Evolutionary conservation across 2,888 invertebrate species (phyloP).

Genomic region (Acanthosepion pharaonis): DNA sequence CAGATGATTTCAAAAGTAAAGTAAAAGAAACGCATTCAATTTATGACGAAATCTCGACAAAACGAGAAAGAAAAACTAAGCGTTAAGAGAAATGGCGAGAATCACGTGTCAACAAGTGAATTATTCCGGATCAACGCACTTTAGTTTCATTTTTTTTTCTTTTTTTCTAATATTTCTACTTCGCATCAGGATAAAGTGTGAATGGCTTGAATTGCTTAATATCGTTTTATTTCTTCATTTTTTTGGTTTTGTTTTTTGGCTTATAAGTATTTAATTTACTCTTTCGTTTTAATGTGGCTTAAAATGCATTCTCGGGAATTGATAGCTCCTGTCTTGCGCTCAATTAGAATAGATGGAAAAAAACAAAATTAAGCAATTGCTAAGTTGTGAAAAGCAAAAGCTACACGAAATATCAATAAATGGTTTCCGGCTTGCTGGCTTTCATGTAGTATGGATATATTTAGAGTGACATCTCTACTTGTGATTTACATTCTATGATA

Average conservation of each 20-base stretch:
- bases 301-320: background rate
- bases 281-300: background rate
- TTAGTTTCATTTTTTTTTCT: background rate
- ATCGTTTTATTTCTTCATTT: background rate
- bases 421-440: background rate
- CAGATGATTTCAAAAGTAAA: background rate
- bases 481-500: too few relatives aligned
- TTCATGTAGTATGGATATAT: background rate
- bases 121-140: background rate
- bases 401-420: background rate
- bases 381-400: background rate
- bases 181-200: background rate
- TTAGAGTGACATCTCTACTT: background rate
- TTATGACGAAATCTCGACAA: background rate
- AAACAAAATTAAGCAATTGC: background rate
- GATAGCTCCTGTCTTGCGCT: too few relatives aligned
- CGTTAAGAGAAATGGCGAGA: background rate
- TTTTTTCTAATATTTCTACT: background rate
- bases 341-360: background rate
- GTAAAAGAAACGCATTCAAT: background rate
- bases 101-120: conserved; percentile 14
- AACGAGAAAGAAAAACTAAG: background rate
- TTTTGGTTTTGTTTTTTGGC: background rate
- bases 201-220: background rate
- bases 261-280: background rate